A percentile compares a stretch with the other conserved stretches of the same genome.
These are phyloP conservation scores for Echinops telfairi DNA, from an alignment of 2,113 vertebrate genomes.

Conservation along the genomic window DNA sequence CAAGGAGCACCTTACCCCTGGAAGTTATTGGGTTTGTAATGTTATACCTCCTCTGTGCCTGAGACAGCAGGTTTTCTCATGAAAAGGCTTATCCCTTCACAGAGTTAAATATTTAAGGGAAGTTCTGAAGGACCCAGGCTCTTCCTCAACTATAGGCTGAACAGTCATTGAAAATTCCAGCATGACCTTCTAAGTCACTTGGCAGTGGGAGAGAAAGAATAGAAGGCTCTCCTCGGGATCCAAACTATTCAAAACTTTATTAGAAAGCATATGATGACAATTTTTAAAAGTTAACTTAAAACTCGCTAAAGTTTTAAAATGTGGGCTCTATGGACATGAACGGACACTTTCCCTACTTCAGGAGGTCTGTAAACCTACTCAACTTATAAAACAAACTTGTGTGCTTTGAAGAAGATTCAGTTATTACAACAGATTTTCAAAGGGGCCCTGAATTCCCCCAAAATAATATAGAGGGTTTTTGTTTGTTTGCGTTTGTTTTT, in stretches of 20 bases:
- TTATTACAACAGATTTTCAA: background rate
- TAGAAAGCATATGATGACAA: background rate
- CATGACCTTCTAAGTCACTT: background rate
- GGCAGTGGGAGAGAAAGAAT: background rate
- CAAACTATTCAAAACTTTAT: background rate
- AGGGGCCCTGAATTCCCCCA: background rate
- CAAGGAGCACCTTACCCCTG: background rate
- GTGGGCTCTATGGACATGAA: background rate
- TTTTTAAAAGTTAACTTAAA: background rate
- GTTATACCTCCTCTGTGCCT: background rate
- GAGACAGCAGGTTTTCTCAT: background rate
- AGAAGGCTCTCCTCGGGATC: background rate
- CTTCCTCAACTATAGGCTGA: background rate
- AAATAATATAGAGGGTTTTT: too few species aligned
- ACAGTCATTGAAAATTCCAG: background rate
- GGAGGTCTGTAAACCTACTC: background rate
- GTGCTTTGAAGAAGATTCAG: background rate
- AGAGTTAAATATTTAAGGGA: slow-evolving; percentile 40
- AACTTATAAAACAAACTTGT: background rate
- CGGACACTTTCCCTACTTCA: too few species aligned
- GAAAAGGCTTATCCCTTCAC: background rate
- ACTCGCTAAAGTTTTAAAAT: background rate
- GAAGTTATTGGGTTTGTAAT: slow-evolving; percentile 35
- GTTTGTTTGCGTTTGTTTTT: too few species aligned
- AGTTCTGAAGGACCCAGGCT: background rate